Evolutionary conservation across 2,113 vertebrate genomes (phyloP), one percentile per base, ranked within the genome.

Genomic region (Thamnaconus septentrionalis): DNA sequence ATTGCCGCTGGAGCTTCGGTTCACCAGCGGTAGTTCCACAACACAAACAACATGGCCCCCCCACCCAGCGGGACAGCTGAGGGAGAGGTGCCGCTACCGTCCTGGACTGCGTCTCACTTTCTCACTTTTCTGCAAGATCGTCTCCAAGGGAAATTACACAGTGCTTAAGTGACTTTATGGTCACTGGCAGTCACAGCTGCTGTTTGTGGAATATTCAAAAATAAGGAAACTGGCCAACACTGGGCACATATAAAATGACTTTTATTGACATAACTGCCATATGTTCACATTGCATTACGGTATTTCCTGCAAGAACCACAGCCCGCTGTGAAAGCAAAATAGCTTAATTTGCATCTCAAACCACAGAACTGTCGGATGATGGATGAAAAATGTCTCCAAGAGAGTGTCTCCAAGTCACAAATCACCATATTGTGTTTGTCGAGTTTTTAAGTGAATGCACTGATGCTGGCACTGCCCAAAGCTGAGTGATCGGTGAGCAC

Each of bases 1-100:
- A 83, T 75, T 72, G 78, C 71, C 47, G 8, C 53, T 56, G 76
- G 58, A 54, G 73, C 69, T 85, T 61, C 5, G 76, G 77, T 71
- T 76, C 79, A 56, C 63, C 73, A 63, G 69, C n/a, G 67, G 77
- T 76, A 77, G 76, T 83, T 83, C 56, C 55, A 71, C 83, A 87
- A 75, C 64, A 61, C 78, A 85, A 89, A 86, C 85, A 88, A 84
- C 62, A 77, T 79, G 82, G 81, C 64, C 65, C 71, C 81, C 18
- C 76, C 81, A 77, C 56, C 43, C 76, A 12, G 79, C 49, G 12
- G 71, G 75, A 66, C 75, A 63, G 83, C 79, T 52, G 79, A 78
- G 60, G 65, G 52, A 52, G 81, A 61, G 74, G 66, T 61, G 73
- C 71, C 78, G 81, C 80, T 86, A 86, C 84, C 65, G 82, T 83